Conservation (phyloP, 2,797 vertebrate species). For the Sphaeramia orbicularis region DNA sequence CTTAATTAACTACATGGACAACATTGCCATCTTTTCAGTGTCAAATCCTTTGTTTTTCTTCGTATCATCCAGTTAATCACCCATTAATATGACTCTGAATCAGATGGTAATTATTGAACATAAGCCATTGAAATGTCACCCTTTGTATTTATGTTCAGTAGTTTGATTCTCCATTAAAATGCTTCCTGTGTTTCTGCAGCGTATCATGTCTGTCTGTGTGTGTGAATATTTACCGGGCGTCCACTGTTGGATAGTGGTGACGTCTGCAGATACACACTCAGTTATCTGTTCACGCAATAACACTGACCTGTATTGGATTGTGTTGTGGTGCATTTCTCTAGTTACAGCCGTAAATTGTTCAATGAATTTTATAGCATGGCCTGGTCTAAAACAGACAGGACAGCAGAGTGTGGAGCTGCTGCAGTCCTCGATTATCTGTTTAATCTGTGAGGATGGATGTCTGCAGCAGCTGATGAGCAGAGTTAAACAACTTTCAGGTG, state of each 20-base stretch:
- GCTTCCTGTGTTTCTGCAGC: background rate
- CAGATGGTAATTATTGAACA: too few species aligned
- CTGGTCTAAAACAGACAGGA: slow-evolving; percentile 30
- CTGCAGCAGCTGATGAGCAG: background rate
- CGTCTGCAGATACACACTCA: slow-evolving; percentile 27
- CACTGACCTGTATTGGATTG: slow-evolving; percentile 25
- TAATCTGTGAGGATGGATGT: background rate
- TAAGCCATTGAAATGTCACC: too few species aligned
- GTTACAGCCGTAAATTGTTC: slow-evolving; percentile 39
- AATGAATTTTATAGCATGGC: slow-evolving; percentile 39
- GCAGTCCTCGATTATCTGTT: slow-evolving; percentile 23
- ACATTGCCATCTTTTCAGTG: too few species aligned
- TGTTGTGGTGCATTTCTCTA: slow-evolving; percentile 4
- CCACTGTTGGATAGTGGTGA: background rate
- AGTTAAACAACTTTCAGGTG: background rate
- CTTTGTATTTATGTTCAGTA: too few species aligned
- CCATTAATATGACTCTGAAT: too few species aligned
- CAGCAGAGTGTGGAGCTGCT: background rate
- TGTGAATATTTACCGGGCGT: background rate
- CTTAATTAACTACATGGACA: too few species aligned
- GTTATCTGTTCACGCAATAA: slow-evolving; percentile 9
- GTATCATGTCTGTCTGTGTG: background rate
- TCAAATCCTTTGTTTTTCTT: too few species aligned
- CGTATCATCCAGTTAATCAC: too few species aligned
- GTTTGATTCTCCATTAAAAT: too few species aligned